These are phyloP conservation scores for Pteromalus puparum DNA, from an alignment of 1,140 invertebrate species.

Conservation along the genomic window DNA sequence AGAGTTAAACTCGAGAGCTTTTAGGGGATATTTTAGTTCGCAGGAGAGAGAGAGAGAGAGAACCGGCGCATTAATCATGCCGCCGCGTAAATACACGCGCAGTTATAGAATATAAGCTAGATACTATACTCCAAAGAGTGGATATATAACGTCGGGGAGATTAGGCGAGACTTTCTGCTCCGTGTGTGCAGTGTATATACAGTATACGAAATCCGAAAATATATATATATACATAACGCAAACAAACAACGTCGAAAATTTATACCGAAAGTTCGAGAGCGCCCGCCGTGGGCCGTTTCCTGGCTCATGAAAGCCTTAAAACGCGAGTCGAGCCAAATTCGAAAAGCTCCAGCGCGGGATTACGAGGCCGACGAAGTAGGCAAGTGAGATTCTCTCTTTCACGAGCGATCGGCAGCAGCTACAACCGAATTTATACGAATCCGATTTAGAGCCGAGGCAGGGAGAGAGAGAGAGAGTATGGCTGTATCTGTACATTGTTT, in stretches of 20 bases:
- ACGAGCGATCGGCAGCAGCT: neutral
- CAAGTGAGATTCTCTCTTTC: slow-evolving; percentile 19
- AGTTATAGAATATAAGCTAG: neutral
- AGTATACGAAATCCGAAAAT: neutral
- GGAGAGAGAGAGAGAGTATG: too few species aligned
- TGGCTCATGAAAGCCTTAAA: slow-evolving; percentile 35
- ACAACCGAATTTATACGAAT: slow-evolving; percentile 12
- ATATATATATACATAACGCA: neutral
- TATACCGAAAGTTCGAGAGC: neutral
- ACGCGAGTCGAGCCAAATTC: slow-evolving; percentile 40
- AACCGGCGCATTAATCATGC: neutral
- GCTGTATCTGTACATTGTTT: neutral
- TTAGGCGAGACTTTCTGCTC: too few species aligned
- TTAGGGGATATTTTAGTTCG: neutral
- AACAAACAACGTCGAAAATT: slow-evolving; percentile 4
- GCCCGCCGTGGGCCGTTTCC: slow-evolving; percentile 24
- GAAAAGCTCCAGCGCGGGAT: slow-evolving; percentile 27
- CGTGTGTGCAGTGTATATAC: too few species aligned
- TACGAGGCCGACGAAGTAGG: slow-evolving; percentile 26
- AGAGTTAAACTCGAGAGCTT: neutral
- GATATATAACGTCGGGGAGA: neutral
- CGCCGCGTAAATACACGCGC: neutral
- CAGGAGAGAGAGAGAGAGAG: slow-evolving; percentile 32
- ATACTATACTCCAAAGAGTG: neutral
- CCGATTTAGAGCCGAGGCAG: neutral